These are phyloP conservation scores for Hypanus sabinus DNA, from an alignment of 2,113 vertebrate species.

Conservation along the genomic window DNA sequence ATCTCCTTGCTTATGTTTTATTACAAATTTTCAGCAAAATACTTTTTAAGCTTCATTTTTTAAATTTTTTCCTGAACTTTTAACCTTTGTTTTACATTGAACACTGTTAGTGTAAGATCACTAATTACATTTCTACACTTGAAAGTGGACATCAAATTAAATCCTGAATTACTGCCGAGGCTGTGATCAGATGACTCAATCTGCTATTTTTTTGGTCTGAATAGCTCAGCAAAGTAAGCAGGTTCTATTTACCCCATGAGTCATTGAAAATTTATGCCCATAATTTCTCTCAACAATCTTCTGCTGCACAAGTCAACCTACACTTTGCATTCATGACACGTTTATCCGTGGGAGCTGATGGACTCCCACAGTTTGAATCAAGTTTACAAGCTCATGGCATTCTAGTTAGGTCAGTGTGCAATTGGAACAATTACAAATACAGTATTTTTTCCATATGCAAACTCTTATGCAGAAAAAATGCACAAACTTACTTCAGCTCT, in stretches of 20 bases:
- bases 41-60: no score
- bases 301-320: neutral
- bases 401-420: conserved; percentile 16
- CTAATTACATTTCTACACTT: no score
- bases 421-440: conserved; percentile 12
- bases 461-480: neutral
- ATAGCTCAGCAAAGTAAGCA: neutral
- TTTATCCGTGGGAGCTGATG: conserved; percentile 21
- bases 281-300: neutral
- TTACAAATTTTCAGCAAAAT: no score
- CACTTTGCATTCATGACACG: neutral
- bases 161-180: neutral
- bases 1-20: no score
- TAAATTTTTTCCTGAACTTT: neutral
- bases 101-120: neutral
- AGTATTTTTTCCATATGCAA: neutral
- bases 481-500: conserved; percentile 77
- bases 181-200: neutral
- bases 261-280: neutral
- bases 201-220: neutral
- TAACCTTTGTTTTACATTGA: neutral
- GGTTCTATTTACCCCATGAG: neutral
- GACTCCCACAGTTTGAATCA: conserved; percentile 3
- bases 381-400: conserved; percentile 32
- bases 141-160: neutral